phyloP scores from a whole-genome alignment of 64 coral and sea anemone genomes.

The Platygyra sinensis region DNA sequence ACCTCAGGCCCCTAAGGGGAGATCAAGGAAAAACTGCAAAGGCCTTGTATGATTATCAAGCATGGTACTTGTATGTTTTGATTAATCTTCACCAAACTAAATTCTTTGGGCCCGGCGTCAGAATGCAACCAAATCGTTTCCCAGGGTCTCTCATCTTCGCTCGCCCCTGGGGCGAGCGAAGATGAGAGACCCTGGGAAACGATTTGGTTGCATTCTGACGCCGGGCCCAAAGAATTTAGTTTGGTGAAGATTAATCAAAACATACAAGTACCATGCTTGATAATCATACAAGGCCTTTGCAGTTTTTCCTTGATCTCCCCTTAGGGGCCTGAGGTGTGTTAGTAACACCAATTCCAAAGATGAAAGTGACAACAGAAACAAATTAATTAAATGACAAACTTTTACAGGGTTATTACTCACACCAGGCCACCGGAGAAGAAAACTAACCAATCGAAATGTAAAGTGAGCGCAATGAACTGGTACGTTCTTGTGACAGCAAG shows the following conservation, averaged over 20 bases:
- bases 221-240: neutral
- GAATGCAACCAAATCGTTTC: no score
- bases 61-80: conserved; percentile 39
- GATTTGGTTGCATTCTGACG: no score
- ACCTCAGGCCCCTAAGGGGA: conserved; percentile 12
- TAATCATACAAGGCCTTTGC: conserved; percentile 91
- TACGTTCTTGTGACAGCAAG: no score
- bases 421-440: no score
- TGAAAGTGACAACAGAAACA: neutral
- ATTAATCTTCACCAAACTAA: neutral
- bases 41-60: conserved; percentile 93
- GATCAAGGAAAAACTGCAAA: conserved; percentile 57
- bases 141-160: no score
- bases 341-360: neutral
- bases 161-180: no score
- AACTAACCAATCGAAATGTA: no score
- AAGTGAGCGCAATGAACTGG: no score
- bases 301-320: conserved; percentile 40
- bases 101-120: neutral
- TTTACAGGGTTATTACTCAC: no score
- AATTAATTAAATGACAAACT: neutral
- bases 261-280: conserved; percentile 66
- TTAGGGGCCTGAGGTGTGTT: conserved; percentile 12
- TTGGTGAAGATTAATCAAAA: neutral
- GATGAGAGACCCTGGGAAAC: no score